Conservation (phyloP, 2,797 vertebrate genomes). For the Thunnus albacares region DNA sequence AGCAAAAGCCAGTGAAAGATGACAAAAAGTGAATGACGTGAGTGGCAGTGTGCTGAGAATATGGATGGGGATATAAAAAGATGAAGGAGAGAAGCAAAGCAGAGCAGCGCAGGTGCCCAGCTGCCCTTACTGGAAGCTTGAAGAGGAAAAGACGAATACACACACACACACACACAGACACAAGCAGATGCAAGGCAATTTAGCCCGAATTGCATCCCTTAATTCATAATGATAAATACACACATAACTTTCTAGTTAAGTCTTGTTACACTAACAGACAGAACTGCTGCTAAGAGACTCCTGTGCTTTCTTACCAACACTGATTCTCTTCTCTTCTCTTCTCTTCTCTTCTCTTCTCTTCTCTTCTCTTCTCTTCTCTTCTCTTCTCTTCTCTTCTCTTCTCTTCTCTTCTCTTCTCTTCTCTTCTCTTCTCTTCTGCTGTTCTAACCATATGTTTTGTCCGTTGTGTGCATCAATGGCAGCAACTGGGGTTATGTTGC, state of each 20-base stretch:
- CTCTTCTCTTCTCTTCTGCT: not conserved
- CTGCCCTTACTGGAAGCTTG: slow-evolving; percentile 36
- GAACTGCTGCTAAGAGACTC: slow-evolving; percentile 8
- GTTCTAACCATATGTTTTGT: not conserved
- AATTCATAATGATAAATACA: slow-evolving; percentile 10
- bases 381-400: too few species aligned
- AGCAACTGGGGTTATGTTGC: slow-evolving; percentile 46
- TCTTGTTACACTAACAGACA: slow-evolving; percentile 7
- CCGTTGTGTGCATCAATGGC: slow-evolving; percentile 23
- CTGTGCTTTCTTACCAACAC: not conserved
- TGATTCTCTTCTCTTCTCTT: too few species aligned
- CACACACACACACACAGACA: not conserved
- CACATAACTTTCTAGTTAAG: not conserved
- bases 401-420: not conserved
- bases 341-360: too few species aligned
- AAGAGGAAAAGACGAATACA: too few species aligned
- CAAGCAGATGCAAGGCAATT: not conserved
- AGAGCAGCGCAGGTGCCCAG: slow-evolving; percentile 28
- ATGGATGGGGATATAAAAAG: slow-evolving; percentile 47
- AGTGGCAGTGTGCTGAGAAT: slow-evolving; percentile 43
- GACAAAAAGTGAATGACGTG: slow-evolving; percentile 30
- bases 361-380: too few species aligned
- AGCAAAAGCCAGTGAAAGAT: slow-evolving; percentile 21
- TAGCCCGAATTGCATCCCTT: not conserved
- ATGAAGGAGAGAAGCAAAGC: slow-evolving; percentile 28